Evolutionary conservation across 2,888 invertebrate genomes (phyloP).

Genomic region (Hydrotaea cyrtoneurina): DNA sequence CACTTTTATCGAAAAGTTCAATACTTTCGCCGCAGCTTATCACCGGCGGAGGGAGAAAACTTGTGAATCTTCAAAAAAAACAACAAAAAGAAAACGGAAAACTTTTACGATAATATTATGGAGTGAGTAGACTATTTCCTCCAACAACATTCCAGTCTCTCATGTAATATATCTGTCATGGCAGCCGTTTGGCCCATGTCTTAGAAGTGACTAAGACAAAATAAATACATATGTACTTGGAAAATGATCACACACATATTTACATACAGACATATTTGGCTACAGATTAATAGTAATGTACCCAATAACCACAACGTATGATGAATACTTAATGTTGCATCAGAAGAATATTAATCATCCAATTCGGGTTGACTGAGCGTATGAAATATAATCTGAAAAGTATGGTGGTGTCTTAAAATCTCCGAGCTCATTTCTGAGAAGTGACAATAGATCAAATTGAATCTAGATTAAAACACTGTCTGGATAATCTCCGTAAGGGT

Average conservation of each 20-base stretch:
- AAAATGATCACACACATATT: background rate
- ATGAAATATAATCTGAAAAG: too few relatives aligned
- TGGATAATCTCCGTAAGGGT: too few relatives aligned
- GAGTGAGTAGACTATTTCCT: background rate
- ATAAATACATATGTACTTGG: background rate
- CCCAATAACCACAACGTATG: background rate
- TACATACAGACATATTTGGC: background rate
- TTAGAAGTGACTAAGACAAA: background rate
- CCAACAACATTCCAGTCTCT: background rate
- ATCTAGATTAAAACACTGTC: too few relatives aligned
- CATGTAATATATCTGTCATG: background rate
- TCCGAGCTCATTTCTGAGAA: too few relatives aligned
- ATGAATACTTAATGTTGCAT: background rate
- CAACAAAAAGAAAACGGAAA: background rate
- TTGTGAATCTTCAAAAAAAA: background rate
- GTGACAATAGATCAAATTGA: too few relatives aligned
- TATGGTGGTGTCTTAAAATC: too few relatives aligned
- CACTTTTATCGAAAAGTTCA: constrained; percentile 41
- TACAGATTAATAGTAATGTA: background rate
- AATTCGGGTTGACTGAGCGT: too few relatives aligned
- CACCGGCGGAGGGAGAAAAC: background rate
- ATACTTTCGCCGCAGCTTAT: constrained; percentile 22
- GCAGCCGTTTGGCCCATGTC: background rate
- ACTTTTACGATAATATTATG: background rate
- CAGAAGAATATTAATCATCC: background rate